Base-by-base conservation (phyloP, 1,140 invertebrate genomes). In the Lepidostoma basale region DNA sequence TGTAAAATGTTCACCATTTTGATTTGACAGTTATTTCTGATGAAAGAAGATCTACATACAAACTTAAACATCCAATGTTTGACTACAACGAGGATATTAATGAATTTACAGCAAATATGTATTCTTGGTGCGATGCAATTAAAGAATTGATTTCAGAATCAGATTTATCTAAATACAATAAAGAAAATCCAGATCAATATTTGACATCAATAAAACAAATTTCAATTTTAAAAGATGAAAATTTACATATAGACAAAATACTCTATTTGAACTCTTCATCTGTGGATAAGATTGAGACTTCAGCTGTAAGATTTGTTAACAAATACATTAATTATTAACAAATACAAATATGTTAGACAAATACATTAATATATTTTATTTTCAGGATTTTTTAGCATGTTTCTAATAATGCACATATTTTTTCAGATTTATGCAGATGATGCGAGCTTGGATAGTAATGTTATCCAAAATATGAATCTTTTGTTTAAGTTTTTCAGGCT, bases 1-100 rank as follows among this genome's bases (percentile, higher is more conserved):
- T 3, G 18, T 16, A 16, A 18, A 22, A 16, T 45, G 18, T 18
- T 16, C 2, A n/a, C 12, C 10, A 45, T 18, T 45, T 18, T 45
- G 18, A 42, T 42, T 33, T 39, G 16, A n/a, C 58, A 74, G 69
- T 68, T 10, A 60, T 74, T 47, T 30, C 68, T 16, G 68, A 72
- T 65, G 42, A 69, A 60, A 64, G 65, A 56, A 66, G 74, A 20
- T 62, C 54, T n/a, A 40, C 65, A 9, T 54, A 36, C 16, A 74
- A 74, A 60, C 60, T 78, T 6, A 76, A 70, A 28, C 26, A 62
- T 45, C 67, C 75, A 5, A 62, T 66, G 30, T 79, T 77, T 63
- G 62, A 42, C 22, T 39, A 59, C 62, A 49, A 54, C 26, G 71
- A 74, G 54, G 22, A 56, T 20, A 23, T 76, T 16, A 42, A 73